A percentile compares a stretch with the other conserved stretches of the same genome.
Conservation (phyloP, 2,113 vertebrate species). For the Suricata suricatta region DNA sequence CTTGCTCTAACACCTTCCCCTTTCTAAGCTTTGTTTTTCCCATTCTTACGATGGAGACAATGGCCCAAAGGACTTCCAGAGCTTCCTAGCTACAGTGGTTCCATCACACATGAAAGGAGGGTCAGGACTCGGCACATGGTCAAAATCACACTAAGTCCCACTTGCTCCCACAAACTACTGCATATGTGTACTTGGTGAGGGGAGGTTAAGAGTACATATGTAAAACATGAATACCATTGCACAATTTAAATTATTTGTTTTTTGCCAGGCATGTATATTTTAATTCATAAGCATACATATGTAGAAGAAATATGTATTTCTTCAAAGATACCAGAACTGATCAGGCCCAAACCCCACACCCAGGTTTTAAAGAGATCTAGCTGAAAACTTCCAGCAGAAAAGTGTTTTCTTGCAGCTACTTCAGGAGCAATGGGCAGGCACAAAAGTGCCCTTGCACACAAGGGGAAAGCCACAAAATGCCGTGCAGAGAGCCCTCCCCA, state of each 20-base stretch:
- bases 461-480: background rate
- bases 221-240: background rate
- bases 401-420: background rate
- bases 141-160: background rate
- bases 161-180: background rate
- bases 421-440: background rate
- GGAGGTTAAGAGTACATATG: background rate
- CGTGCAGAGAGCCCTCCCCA: accelerated
- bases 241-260: background rate
- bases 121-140: too few relatives aligned
- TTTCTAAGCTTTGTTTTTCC: background rate
- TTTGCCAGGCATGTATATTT: background rate
- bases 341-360: background rate
- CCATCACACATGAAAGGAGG: background rate
- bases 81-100: background rate
- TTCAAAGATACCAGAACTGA: too few relatives aligned
- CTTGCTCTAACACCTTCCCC: background rate
- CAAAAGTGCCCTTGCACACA: background rate
- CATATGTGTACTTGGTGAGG: background rate
- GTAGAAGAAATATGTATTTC: background rate
- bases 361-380: background rate
- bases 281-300: background rate
- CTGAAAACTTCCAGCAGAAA: background rate
- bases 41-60: background rate
- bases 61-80: background rate